Evolutionary conservation across 2,888 invertebrate species (phyloP).

Genomic region (Acanthosoma haemorrhoidale): DNA sequence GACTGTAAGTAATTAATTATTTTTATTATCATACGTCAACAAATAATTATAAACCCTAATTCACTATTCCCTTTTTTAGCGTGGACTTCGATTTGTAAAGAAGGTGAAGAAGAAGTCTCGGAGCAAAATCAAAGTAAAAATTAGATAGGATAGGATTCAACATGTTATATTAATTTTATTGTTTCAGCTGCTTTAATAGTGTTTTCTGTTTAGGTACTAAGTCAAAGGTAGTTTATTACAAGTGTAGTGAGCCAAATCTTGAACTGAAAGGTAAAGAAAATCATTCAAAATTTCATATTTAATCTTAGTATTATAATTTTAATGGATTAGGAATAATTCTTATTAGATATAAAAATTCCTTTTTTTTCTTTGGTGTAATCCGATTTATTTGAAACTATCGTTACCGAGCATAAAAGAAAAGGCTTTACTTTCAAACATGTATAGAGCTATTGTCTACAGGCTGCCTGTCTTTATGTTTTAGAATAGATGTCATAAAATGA

Average conservation of each 20-base stretch:
- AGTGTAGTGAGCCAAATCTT: constrained; percentile 65
- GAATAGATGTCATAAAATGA: too few species aligned
- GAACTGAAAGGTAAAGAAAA: constrained; percentile 55
- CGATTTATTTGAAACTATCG: too few species aligned
- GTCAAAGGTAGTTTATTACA: constrained; percentile 59
- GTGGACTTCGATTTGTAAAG: constrained; percentile 55
- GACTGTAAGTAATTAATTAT: constrained; percentile 64
- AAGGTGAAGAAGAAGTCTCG: constrained; percentile 51
- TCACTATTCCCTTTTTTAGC: constrained; percentile 49
- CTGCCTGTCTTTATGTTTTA: too few species aligned
- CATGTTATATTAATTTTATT: neutral
- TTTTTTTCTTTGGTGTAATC: too few species aligned
- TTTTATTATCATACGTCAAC: neutral
- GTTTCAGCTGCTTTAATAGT: constrained; percentile 32
- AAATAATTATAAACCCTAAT: constrained; percentile 16
- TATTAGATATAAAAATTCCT: too few species aligned
- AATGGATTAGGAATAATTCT: too few species aligned
- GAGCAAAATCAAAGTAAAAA: constrained; percentile 43
- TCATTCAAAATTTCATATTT: neutral
- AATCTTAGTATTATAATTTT: too few species aligned
- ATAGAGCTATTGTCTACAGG: too few species aligned
- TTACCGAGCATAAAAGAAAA: too few species aligned
- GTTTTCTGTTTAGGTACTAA: constrained; percentile 47
- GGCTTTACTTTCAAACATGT: too few species aligned
- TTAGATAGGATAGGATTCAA: constrained; percentile 49